Percentiles rank a stretch among this genome's conserved stretches.
phyloP scores from a whole-genome alignment of 92 coral and sea anemone species.

The Blastomussa wellsi region DNA sequence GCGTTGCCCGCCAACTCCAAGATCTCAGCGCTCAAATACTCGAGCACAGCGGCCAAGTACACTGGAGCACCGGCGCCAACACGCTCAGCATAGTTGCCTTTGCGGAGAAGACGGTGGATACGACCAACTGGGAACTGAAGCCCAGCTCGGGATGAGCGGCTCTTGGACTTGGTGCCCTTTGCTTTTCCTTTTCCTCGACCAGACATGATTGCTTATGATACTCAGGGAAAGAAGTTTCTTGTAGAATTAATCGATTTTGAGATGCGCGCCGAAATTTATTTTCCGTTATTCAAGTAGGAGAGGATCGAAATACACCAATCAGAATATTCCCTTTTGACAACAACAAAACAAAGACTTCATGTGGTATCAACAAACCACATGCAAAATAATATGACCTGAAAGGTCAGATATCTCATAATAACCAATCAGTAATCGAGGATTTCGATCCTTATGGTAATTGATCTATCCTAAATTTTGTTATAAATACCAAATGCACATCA shows the following conservation, averaged over 20 bases:
- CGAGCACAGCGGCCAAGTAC: conserved; percentile 61
- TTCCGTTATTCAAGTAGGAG: too few species aligned
- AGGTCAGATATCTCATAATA: not conserved
- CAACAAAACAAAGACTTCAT: not conserved
- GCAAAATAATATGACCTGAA: not conserved
- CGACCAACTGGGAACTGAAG: conserved; percentile 67
- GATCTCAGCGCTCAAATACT: conserved; percentile 59
- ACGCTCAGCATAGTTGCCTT: conserved; percentile 63
- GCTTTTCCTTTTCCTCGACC: conserved; percentile 80
- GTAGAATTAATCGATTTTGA: not conserved
- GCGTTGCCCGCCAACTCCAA: conserved; percentile 79
- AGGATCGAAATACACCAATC: conserved; percentile 42
- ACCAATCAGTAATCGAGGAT: conserved; percentile 25
- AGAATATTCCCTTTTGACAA: not conserved
- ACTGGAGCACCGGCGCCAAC: conserved; percentile 86
- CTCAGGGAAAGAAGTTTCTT: not conserved
- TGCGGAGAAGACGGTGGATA: conserved; percentile 55
- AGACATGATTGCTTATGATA: conserved; percentile 35
- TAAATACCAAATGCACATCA: conserved; percentile 1
- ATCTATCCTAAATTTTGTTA: not conserved
- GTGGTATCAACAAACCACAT: conserved; percentile 11
- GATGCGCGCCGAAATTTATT: not conserved
- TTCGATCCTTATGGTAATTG: conserved; percentile 35
- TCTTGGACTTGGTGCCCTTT: conserved; percentile 68
- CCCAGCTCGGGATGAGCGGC: conserved; percentile 64